Conservation (phyloP, 2,888 invertebrate species). For the Parnassius smintheus region DNA sequence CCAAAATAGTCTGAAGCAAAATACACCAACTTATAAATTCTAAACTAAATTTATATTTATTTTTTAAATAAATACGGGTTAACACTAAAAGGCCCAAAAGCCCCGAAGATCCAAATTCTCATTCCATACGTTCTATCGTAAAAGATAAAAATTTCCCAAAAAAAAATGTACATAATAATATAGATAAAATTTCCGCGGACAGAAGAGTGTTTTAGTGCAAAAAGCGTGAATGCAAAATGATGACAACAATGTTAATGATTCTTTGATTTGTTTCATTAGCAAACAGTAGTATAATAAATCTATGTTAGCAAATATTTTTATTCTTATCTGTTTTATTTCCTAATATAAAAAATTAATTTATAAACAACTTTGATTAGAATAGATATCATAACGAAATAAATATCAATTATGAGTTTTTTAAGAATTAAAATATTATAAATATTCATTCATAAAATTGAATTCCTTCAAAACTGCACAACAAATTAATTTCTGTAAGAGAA, state of each 20-base stretch:
- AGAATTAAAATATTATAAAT: too few relatives aligned
- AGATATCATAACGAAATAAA: too few relatives aligned
- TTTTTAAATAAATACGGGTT: neutral
- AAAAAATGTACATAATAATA: neutral
- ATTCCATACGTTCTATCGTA: too few relatives aligned
- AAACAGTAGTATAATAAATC: too few relatives aligned
- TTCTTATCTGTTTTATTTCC: too few relatives aligned
- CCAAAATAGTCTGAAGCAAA: neutral
- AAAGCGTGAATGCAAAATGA: constrained; percentile 52
- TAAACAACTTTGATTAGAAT: too few relatives aligned
- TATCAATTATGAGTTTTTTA: too few relatives aligned
- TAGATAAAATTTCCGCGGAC: constrained; percentile 35
- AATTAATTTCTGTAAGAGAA: too few relatives aligned
- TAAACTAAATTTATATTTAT: neutral
- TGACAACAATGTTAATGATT: constrained; percentile 20
- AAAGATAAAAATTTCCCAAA: constrained; percentile 10
- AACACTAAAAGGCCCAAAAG: constrained; percentile 16
- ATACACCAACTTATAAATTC: neutral
- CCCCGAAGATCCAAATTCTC: constrained; percentile 28
- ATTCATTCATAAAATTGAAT: too few relatives aligned
- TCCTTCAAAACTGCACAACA: too few relatives aligned
- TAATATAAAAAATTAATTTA: too few relatives aligned
- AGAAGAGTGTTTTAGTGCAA: constrained; percentile 56
- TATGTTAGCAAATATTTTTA: too few relatives aligned
- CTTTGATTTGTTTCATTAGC: neutral